These are phyloP conservation scores for Leucophenga varia DNA, from an alignment of 1,140 invertebrate species.

Conservation along the genomic window DNA sequence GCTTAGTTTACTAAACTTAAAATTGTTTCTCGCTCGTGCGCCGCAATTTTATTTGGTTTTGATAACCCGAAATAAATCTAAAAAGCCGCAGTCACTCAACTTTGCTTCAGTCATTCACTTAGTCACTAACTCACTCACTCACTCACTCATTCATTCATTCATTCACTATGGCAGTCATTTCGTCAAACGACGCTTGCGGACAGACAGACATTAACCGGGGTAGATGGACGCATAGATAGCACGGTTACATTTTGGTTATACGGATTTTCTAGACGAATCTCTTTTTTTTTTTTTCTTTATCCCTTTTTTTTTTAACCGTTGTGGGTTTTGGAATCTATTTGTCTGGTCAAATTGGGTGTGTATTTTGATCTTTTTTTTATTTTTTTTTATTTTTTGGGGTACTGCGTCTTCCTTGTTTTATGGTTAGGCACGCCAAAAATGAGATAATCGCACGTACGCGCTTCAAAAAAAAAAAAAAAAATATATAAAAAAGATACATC, in stretches of 20 bases:
- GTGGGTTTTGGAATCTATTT: conserved; percentile 3
- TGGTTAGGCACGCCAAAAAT: conserved; percentile 1
- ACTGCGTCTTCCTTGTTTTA: too few species aligned
- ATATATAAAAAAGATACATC: too few species aligned
- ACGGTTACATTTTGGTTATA: conserved; percentile 5
- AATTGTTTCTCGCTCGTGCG: conserved; percentile 1
- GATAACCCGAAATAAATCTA: conserved; percentile 44
- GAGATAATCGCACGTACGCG: conserved; percentile 23
- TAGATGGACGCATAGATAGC: conserved; percentile 15
- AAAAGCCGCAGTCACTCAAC: conserved; percentile 37
- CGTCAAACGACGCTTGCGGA: too few species aligned
- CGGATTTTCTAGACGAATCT: neutral
- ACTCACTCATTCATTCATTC: too few species aligned
- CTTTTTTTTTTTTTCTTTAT: conserved; percentile 3
- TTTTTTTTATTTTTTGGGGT: neutral
- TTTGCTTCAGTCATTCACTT: conserved; percentile 15
- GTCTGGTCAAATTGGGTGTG: conserved; percentile 6
- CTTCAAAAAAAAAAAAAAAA: neutral
- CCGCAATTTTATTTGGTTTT: conserved; percentile 14
- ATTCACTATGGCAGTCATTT: too few species aligned
- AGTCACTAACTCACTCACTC: too few species aligned
- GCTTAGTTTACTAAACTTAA: conserved; percentile 22
- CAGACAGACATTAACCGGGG: neutral
- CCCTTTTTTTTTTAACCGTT: neutral
- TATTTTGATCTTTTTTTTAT: neutral